Base-by-base conservation (phyloP, 2,113 vertebrate species). In the Phodopus roborovskii region DNA sequence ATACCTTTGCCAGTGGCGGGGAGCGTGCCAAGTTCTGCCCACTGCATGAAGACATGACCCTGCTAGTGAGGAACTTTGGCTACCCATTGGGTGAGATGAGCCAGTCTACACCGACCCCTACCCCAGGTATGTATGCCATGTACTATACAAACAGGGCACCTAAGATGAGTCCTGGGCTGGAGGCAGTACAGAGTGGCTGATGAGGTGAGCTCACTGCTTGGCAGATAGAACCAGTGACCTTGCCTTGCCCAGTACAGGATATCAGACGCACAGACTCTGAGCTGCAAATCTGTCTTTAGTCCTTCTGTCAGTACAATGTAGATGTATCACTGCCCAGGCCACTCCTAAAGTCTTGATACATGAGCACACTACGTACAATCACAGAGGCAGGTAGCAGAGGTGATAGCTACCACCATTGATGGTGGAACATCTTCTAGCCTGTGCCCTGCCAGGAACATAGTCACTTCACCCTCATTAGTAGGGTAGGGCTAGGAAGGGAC, bases 11-110 rank as follows among this genome's bases (percentile, higher is more conserved):
- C 96, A 99, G 99, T 0, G 99, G 99, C 3, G 99, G 98, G 95
- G 99, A 99, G 95, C 98, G 99, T n/a, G 99, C 99, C 19, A 97
- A 99, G 70, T 99, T 98, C 98, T 99, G 99, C 95, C 98, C 99
- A 0, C 98, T 98, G n/a, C 99, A 99, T 0, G 99, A 99, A 97
- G 99, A 99, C 98, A 99, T 99, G 99, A 99, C 99, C 0, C 98
- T 99, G 97, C 99, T 99, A 93, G 99, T 99, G 94, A 99, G 99
- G 97, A 99, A 99, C 91, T 99, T 99, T 56, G 99, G 99, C 97
- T 99, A 99, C 98, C 98, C 99, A 0, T 97, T 99, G 95, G 98
- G 98, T 2, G 99, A 99, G 91, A 98, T 99, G 98, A 99, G 99
- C 92, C 99, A 99, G 93, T 98, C 99, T 16, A 97, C 97, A 0